These are phyloP conservation scores for Idris sp. DNA, from an alignment of 1,140 invertebrate species.

Conservation along the genomic window DNA sequence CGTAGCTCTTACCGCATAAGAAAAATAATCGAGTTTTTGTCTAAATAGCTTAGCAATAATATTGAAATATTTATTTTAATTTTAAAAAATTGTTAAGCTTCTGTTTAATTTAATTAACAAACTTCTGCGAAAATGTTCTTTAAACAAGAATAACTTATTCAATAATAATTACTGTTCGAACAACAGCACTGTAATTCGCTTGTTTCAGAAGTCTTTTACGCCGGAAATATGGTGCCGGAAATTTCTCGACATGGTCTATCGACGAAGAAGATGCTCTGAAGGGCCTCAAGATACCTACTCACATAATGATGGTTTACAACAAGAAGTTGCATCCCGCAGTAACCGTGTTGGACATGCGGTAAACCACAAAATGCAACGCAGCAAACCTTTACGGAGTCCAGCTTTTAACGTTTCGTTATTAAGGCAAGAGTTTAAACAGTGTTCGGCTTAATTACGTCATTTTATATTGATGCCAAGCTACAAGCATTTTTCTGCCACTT, in stretches of 20 bases:
- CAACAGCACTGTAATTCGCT: constrained; percentile 33
- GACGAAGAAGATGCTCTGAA: constrained; percentile 49
- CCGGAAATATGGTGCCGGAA: constrained; percentile 62
- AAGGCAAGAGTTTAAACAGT: constrained; percentile 49
- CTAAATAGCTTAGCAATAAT: too few species aligned
- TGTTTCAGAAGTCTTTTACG: constrained; percentile 28
- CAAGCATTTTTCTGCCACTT: constrained; percentile 39
- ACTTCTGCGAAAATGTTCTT: too few species aligned
- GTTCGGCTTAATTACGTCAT: constrained; percentile 56
- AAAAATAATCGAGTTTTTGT: too few species aligned
- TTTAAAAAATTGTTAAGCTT: too few species aligned
- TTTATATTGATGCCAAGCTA: constrained; percentile 42
- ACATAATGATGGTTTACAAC: constrained; percentile 74
- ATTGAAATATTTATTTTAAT: too few species aligned
- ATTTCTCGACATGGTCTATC: constrained; percentile 64
- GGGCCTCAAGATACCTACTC: constrained; percentile 52
- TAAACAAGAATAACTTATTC: too few species aligned
- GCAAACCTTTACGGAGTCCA: constrained; percentile 60
- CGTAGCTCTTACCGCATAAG: too few species aligned
- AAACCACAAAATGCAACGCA: constrained; percentile 73
- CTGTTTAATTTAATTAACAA: too few species aligned
- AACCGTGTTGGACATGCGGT: constrained; percentile 76
- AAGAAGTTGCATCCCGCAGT: constrained; percentile 58
- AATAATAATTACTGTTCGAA: too few species aligned
- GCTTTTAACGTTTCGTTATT: constrained; percentile 55